Evolutionary conservation across 1,140 invertebrate genomes (phyloP), one percentile per base, ranked within the genome.

Genomic region (Solenopsis fugax): DNA sequence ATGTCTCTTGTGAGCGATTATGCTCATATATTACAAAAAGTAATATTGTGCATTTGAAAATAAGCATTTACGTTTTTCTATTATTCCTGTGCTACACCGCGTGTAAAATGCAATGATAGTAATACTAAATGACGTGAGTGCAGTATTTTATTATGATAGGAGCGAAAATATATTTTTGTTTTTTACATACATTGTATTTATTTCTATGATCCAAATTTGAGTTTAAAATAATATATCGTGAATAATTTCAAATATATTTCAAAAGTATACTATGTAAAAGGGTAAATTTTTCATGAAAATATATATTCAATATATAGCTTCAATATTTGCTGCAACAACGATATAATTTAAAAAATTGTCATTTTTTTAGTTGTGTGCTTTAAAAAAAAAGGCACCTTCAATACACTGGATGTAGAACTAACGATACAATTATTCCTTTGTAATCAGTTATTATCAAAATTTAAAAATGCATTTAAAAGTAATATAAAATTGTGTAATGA

Each of bases 1-100:
- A 13, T 41, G 41, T 41, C 41, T 62, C 52, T 60, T 41, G 13
- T 45, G 41, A 82, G 41, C 67, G 18, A 45, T 41, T 82, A n/a
- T n/a, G 13, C 56, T 82, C 41, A 12, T 37, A 21, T 48, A 75
- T 75, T 62, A 50, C n/a, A 56, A 37, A 60, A 84, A 62, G 18
- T 29, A 6, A 75, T 41, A 52, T 60, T 34, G 67, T 34, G n/a
- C 29, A 16, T 73, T 48, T 24, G 7, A 60, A 45, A 45, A 50
- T 4, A 65, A 65, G n/a, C 29, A 10, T 6, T 67, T 12, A 50
- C 29, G 48, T 21, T 21, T 80, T 41, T 1, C 4, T n/a, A 18
- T 37, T 58, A 29, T 45, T 62, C 10, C 9, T 24, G 2, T 69
- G 37, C 37, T 10, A 24, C 18, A 13, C 5, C 50, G 1, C 50